Evolutionary conservation across 2,888 invertebrate genomes (phyloP).

Genomic region (Papilio gigon): DNA sequence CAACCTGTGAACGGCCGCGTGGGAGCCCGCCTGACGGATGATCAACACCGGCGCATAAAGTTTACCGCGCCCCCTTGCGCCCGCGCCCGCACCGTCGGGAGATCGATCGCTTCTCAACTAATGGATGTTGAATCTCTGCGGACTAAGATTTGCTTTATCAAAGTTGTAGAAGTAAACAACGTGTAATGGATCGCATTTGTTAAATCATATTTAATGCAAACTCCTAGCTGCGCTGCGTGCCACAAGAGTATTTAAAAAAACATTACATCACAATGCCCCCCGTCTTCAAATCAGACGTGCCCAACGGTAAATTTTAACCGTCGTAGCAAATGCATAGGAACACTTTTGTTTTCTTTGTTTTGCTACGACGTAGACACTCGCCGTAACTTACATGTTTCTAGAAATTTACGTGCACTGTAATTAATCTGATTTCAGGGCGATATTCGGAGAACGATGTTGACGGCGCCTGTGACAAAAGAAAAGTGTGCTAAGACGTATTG

Average conservation of each 20-base stretch:
- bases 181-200: conserved; percentile 2
- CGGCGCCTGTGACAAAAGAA: no score
- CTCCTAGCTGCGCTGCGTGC: neutral
- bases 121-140: conserved; percentile 23
- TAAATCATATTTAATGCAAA: conserved; percentile 3
- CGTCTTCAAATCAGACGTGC: no score
- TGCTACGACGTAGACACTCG: no score
- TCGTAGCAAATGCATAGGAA: neutral
- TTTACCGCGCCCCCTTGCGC: neutral
- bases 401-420: no score
- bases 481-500: no score
- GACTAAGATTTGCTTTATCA: conserved; percentile 7
- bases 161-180: conserved; percentile 5
- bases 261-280: neutral
- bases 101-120: conserved; percentile 10
- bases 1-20: neutral
- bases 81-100: neutral
- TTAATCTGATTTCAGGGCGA: neutral
- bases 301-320: neutral
- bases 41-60: neutral
- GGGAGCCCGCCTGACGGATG: conserved; percentile 5
- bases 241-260: neutral
- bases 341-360: neutral
- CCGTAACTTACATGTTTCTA: no score
- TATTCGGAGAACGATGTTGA: neutral